A percentile compares a stretch with the other conserved stretches of the same genome.
These are phyloP conservation scores for Leucoptera coffeella DNA, from an alignment of 2,888 invertebrate species.

Conservation along the genomic window DNA sequence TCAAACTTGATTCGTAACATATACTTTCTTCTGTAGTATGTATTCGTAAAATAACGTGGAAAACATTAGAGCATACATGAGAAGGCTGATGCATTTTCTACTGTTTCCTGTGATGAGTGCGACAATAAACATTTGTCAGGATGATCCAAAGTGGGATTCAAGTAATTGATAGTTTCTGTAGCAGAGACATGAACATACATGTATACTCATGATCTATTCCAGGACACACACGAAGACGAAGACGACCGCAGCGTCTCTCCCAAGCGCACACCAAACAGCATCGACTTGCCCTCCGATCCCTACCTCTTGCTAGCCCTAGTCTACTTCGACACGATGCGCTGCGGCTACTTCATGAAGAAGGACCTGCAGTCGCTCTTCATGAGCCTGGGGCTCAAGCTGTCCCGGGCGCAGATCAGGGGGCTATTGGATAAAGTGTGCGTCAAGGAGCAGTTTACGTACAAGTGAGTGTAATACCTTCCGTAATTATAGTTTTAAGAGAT, in stretches of 20 bases:
- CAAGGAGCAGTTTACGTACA: slow-evolving; percentile 74
- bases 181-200: too few relatives aligned
- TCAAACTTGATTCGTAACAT: too few relatives aligned
- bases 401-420: slow-evolving; percentile 81
- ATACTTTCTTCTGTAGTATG: too few relatives aligned
- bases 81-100: too few relatives aligned
- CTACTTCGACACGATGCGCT: slow-evolving; percentile 89
- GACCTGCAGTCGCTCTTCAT: slow-evolving; percentile 88
- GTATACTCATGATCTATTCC: too few relatives aligned
- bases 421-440: slow-evolving; percentile 75
- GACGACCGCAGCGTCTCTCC: slow-evolving; percentile 32
- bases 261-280: slow-evolving; percentile 46
- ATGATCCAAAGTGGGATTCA: too few relatives aligned
- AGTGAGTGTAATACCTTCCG: slow-evolving; percentile 52
- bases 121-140: too few relatives aligned
- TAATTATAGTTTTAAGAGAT: too few relatives aligned
- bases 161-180: too few relatives aligned
- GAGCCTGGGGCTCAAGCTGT: slow-evolving; percentile 80
- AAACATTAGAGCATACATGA: too few relatives aligned
- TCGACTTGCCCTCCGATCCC: slow-evolving; percentile 64
- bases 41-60: too few relatives aligned
- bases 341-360: slow-evolving; percentile 82
- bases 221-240: slow-evolving; percentile 37
- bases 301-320: slow-evolving; percentile 80
- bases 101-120: too few relatives aligned